A percentile compares a stretch with the other conserved stretches of the same genome.
These are phyloP conservation scores for Phrynocephalus forsythii DNA, from an alignment of 2,797 vertebrate genomes.

Conservation along the genomic window DNA sequence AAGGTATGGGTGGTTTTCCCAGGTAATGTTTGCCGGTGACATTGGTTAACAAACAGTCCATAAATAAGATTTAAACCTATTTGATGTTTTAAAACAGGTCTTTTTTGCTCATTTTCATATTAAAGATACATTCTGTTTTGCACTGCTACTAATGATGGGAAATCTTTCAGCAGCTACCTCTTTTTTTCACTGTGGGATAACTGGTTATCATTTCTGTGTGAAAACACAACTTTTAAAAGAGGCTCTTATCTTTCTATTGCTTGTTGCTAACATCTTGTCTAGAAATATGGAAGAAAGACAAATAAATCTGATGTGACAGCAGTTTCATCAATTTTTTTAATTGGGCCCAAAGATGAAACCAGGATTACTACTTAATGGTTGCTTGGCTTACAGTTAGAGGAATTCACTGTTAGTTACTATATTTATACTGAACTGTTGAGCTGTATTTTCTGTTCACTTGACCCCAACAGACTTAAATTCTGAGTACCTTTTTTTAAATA, in stretches of 20 bases:
- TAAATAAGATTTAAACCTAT: background rate
- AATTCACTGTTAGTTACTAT: slow-evolving; percentile 19
- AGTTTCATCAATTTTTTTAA: slow-evolving; percentile 19
- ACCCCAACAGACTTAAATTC: background rate
- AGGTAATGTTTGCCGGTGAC: background rate
- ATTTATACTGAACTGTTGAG: background rate
- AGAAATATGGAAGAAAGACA: slow-evolving; percentile 3
- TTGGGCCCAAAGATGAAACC: slow-evolving; percentile 35
- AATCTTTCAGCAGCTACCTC: slow-evolving; percentile 36
- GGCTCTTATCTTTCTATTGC: slow-evolving; percentile 26
- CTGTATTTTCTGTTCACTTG: slow-evolving; percentile 21
- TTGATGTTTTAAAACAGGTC: background rate
- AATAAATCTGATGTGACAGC: slow-evolving; percentile 13
- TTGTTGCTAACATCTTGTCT: slow-evolving; percentile 43
- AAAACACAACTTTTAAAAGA: slow-evolving; percentile 20
- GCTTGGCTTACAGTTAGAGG: background rate
- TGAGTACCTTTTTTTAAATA: slow-evolving; percentile 3
- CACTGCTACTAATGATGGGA: background rate
- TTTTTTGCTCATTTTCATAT: slow-evolving; percentile 32
- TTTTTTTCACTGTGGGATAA: slow-evolving; percentile 44
- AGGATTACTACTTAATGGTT: slow-evolving; percentile 32
- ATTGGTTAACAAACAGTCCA: background rate
- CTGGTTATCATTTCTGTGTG: slow-evolving; percentile 20
- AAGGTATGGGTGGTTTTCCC: background rate
- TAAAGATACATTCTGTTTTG: slow-evolving; percentile 11